These are phyloP conservation scores for Pristionchus pacificus DNA, from an alignment of 1,140 invertebrate species.

Conservation along the genomic window DNA sequence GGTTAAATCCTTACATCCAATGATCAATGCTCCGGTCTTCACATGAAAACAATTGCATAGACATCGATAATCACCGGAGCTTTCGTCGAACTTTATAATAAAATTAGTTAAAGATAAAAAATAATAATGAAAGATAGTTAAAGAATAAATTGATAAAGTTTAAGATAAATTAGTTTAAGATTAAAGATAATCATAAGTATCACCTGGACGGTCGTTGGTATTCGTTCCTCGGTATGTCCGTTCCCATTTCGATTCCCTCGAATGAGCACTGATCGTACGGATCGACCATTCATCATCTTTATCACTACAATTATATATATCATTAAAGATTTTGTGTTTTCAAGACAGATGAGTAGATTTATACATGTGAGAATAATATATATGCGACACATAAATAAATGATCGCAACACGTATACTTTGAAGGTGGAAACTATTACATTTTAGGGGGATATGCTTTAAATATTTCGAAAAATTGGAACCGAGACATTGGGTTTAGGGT, in stretches of 20 bases:
- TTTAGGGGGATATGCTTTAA: no score
- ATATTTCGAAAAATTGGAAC: no score
- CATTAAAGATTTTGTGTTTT: no score
- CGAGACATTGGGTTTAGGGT: no score
- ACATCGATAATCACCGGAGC: conserved; percentile 50
- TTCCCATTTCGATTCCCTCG: conserved; percentile 31
- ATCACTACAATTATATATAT: no score
- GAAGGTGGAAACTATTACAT: no score
- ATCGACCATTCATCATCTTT: conserved; percentile 36
- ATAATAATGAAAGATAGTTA: no score
- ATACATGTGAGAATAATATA: no score
- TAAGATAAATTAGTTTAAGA: not conserved
- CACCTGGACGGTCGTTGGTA: not conserved
- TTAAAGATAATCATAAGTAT: conserved; percentile 2
- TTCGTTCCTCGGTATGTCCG: conserved; percentile 28
- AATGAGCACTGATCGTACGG: conserved; percentile 37
- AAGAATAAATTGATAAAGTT: not conserved
- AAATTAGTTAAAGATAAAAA: conserved; percentile 9
- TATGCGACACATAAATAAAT: no score
- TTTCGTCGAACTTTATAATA: conserved; percentile 53
- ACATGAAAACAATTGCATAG: conserved; percentile 55
- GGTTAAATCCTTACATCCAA: conserved; percentile 41
- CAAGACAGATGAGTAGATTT: no score
- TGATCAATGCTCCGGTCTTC: conserved; percentile 47
- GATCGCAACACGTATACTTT: no score